phyloP scores from a whole-genome alignment of 2,113 vertebrate species.

The Pelmatolapia mariae region DNA sequence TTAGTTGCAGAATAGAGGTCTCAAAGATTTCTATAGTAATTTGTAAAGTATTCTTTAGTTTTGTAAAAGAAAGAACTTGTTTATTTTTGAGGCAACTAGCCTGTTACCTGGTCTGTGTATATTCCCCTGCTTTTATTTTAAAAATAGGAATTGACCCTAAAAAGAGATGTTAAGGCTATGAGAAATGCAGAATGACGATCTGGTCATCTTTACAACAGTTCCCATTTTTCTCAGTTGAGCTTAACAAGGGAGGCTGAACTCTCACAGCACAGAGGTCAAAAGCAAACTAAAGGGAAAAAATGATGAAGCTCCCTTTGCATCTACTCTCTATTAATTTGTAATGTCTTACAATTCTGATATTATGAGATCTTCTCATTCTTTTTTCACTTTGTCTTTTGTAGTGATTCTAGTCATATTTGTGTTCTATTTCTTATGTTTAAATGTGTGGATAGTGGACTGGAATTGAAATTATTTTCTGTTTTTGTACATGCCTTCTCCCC shows the following conservation, averaged over 20 bases:
- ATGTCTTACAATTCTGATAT: background rate
- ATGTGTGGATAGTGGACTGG: background rate
- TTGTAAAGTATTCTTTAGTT: background rate
- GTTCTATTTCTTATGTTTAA: background rate
- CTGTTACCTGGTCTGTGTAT: background rate
- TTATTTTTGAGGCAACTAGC: background rate
- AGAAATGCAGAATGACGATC: background rate
- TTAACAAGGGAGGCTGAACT: background rate
- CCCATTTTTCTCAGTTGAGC: background rate
- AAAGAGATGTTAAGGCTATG: background rate
- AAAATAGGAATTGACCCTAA: background rate
- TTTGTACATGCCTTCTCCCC: background rate
- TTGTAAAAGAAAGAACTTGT: background rate
- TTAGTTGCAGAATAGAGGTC: background rate
- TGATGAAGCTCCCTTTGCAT: background rate
- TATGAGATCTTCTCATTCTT: background rate
- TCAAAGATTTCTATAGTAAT: background rate
- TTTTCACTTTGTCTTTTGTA: background rate
- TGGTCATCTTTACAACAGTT: background rate
- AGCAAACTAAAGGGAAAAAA: conserved; percentile 4
- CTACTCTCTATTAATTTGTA: background rate
- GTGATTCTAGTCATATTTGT: background rate
- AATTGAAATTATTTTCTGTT: background rate
- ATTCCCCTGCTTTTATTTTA: background rate
- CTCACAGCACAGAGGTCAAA: background rate